Base-by-base conservation (phyloP, 2,888 invertebrate genomes). In the Drosophila kambysellisi region DNA sequence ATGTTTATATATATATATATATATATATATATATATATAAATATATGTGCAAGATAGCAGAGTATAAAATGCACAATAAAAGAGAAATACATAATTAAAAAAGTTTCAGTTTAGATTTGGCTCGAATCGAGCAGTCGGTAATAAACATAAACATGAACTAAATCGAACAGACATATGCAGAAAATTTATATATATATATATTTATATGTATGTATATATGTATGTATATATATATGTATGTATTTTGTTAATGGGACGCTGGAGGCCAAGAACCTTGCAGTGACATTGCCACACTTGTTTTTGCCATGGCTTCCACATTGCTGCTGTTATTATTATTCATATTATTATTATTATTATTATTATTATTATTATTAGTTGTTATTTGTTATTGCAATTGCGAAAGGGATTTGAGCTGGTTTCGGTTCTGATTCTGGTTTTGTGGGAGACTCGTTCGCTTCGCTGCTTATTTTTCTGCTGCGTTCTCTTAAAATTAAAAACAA, bases 291-390 rank as follows among this genome's bases (percentile, higher is more conserved):
- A 61, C 35, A 53, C 57, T 57, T 43, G 48, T 32, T 39, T 46
- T 37, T 46, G 35, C 43, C 39, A 39, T 11, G 51, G 20, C 54
- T 70, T 46, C 39, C 71, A 61, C 57, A 70, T 70, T 56, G 61
- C 70, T 57, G 62, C 71, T 71, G 58, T 71, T 25, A 25, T 25
- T 25, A 71, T 71, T 71, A 62, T 71, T 25, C n/a, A n/a, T n/a
- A 25, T 25, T 25, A 25, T 25, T 25, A 25, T 25, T 25, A 25
- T 25, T 25, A 25, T 25, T 25, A 25, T 25, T 25, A 25, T 25
- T 25, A 25, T 25, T 25, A 25, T 25, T 25, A 25, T 25, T 25
- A 25, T 25, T 25, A 25, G 0, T 25, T 25, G 20, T 25, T 25
- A 25, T 25, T 25, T 25, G 20, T 25, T 56, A 71, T 62, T 62